Evolutionary conservation across 2,113 vertebrate species (phyloP).

Genomic region (Scatophagus argus): DNA sequence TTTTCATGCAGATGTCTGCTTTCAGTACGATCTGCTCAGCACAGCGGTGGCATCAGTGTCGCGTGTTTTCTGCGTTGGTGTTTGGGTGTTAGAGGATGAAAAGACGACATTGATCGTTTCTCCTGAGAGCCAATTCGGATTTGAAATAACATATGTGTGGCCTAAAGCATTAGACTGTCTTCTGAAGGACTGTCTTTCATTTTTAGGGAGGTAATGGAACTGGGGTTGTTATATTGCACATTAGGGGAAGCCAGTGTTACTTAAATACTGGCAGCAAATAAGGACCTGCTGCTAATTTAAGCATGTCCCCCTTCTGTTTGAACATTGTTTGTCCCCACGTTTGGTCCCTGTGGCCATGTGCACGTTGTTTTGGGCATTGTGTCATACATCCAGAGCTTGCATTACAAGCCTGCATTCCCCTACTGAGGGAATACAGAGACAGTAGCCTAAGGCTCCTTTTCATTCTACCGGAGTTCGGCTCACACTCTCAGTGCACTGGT

Average conservation of each 20-base stretch:
- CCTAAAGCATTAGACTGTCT: neutral
- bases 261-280: constrained; percentile 11
- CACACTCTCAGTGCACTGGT: constrained; percentile 2
- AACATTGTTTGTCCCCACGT: neutral
- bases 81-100: constrained; percentile 12
- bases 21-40: constrained; percentile 10
- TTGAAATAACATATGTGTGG: fast-evolving
- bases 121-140: neutral
- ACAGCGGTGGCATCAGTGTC: constrained; percentile 49
- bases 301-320: neutral
- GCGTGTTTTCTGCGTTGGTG: constrained; percentile 27
- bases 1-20: constrained; percentile 16
- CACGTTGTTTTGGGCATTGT: neutral
- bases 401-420: constrained; percentile 31
- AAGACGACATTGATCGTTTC: constrained; percentile 6
- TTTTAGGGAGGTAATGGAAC: neutral
- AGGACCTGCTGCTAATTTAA: neutral
- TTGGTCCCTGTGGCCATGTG: constrained; percentile 10
- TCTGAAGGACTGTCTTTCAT: neutral
- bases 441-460: neutral
- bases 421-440: neutral
- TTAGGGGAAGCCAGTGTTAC: constrained; percentile 13
- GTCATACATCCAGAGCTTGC: constrained; percentile 27
- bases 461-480: constrained; percentile 28
- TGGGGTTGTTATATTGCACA: constrained; percentile 20